Base-by-base conservation (phyloP, 2,113 vertebrate species). In the Triplophysa dalaica region DNA sequence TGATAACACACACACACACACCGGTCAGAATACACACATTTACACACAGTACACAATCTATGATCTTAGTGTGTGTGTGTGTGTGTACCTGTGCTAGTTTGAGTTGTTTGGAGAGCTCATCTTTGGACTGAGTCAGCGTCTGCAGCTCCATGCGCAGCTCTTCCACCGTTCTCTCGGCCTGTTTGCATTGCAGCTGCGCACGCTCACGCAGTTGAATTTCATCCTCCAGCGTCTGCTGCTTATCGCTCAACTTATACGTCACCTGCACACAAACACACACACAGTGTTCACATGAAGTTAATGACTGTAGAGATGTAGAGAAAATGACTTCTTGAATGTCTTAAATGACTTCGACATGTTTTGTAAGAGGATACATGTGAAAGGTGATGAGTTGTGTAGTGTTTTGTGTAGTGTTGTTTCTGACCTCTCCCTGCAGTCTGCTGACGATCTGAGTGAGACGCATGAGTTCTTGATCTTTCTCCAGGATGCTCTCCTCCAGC, bases 201-300 rank as follows among this genome's bases (percentile, higher is more conserved):
- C 86, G 83, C 83, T 93, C 92, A n/a, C 90, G 77, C 85, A 90
- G 82, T 90, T 94, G 92, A 86, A 93, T 93, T 89, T 94, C 93
- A 58, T 93, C 91, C 82, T 94, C 93, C 82, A 94, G 87, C 0
- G 83, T 85, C 11, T 54, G 87, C 79, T 92, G 91, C 86, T 88
- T 91, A 50, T 93, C 91, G 1, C 87, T 86, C 82, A 94, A 88
- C 78, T 92, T 93, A 3, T 87, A 89, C 0, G 91, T 90, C 13
- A 93, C 90, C 92, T 93, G 78, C 16, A 60, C 11, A 83, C 60
- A 83, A 60, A 75, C 75, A 79, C 75, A 13, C 21, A 33, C 63
- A 22, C 63, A 60, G n/a, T n/a, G n/a, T n/a, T n/a, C n/a, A 22
- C 8, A 9, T 65, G 65, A 1, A 24, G 24, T 24, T 24, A 24